Conservation (phyloP, 1,140 invertebrate genomes). For the Hestina assimilis region DNA sequence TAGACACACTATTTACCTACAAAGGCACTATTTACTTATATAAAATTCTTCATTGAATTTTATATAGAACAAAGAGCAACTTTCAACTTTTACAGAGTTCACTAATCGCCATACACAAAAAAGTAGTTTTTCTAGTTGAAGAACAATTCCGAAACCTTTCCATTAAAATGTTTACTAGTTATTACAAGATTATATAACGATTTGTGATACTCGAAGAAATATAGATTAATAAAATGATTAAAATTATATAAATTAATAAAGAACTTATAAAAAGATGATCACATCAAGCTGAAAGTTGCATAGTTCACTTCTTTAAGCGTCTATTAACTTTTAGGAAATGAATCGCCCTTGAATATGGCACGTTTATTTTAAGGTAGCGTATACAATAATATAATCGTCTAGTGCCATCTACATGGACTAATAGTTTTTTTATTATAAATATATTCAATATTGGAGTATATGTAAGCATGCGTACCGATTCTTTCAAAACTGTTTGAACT, state of each 20-base stretch:
- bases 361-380: not conserved
- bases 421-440: constrained; percentile 7
- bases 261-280: constrained; percentile 1
- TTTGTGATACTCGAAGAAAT: not conserved
- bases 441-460: constrained; percentile 27
- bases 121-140: too few species aligned
- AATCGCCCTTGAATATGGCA: constrained; percentile 11
- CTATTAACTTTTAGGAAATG: constrained; percentile 11
- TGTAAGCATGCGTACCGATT: constrained; percentile 73
- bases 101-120: too few species aligned
- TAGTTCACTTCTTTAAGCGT: not conserved
- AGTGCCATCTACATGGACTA: constrained; percentile 19
- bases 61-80: not conserved
- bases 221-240: not conserved
- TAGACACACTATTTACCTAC: too few species aligned
- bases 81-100: not conserved
- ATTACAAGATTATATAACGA: not conserved
- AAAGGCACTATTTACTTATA: too few species aligned
- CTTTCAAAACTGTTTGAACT: constrained; percentile 67
- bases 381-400: not conserved
- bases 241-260: not conserved
- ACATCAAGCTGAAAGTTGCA: constrained; percentile 5
- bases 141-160: too few species aligned
- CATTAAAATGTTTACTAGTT: not conserved
- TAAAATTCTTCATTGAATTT: too few species aligned